Evolutionary conservation across 2,888 invertebrate species (phyloP).

Genomic region (Resseliella maxima): DNA sequence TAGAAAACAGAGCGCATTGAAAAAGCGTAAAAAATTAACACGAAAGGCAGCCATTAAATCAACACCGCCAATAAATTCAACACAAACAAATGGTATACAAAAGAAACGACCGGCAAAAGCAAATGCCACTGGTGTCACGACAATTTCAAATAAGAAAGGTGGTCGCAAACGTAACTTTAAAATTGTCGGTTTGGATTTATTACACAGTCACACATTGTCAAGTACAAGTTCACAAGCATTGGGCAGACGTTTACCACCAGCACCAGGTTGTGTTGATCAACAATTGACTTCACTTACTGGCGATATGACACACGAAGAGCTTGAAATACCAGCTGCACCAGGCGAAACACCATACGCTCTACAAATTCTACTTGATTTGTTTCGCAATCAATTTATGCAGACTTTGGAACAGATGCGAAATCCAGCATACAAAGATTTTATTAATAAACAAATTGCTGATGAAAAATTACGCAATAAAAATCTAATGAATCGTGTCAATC

Average conservation of each 20-base stretch:
- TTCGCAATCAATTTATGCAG: slow-evolving; percentile 82
- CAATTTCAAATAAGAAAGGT: slow-evolving; percentile 67
- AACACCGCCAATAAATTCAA: slow-evolving; percentile 61
- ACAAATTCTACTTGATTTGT: slow-evolving; percentile 85
- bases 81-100: slow-evolving; percentile 56
- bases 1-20: slow-evolving; percentile 62
- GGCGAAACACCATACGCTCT: slow-evolving; percentile 85
- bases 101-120: slow-evolving; percentile 59
- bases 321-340: slow-evolving; percentile 83
- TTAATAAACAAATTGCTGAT: slow-evolving; percentile 81
- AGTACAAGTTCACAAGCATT: slow-evolving; percentile 83
- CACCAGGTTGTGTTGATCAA: slow-evolving; percentile 92
- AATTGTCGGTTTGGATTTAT: slow-evolving; percentile 87
- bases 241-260: slow-evolving; percentile 82
- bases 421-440: slow-evolving; percentile 77
- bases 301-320: slow-evolving; percentile 80
- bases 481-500: slow-evolving; percentile 85
- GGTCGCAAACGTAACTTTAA: slow-evolving; percentile 75
- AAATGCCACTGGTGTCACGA: slow-evolving; percentile 66
- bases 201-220: slow-evolving; percentile 88
- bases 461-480: slow-evolving; percentile 88
- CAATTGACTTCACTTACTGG: slow-evolving; percentile 84
- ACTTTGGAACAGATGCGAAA: slow-evolving; percentile 87
- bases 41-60: slow-evolving; percentile 64
- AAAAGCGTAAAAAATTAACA: slow-evolving; percentile 67